phyloP scores from a whole-genome alignment of 2,113 vertebrate genomes.

The Cyanoderma ruficeps region DNA sequence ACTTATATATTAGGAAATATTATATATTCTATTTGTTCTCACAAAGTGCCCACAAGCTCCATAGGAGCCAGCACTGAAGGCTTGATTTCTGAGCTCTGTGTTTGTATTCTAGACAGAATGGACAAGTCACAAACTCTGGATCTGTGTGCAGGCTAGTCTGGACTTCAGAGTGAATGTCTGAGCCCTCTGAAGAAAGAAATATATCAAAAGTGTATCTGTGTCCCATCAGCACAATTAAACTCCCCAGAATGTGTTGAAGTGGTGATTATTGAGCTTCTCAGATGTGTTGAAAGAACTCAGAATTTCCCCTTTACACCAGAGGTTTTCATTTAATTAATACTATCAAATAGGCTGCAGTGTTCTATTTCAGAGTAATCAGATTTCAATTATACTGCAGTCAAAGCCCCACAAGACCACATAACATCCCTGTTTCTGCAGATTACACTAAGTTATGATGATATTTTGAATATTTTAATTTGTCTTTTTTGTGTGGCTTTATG shows the following conservation, averaged over 20 bases:
- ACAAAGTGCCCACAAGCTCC: neutral
- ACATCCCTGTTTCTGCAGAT: neutral
- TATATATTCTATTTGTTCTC: neutral
- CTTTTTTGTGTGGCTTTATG: neutral
- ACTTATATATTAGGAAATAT: neutral
- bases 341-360: neutral
- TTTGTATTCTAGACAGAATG: neutral
- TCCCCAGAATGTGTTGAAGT: neutral
- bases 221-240: neutral
- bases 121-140: neutral
- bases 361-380: conserved; percentile 40
- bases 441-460: neutral
- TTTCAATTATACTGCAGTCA: conserved; percentile 17
- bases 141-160: neutral
- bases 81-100: neutral
- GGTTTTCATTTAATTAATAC: conserved; percentile 44
- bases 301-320: conserved; percentile 32
- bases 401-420: neutral
- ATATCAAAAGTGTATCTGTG: neutral
- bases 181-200: neutral
- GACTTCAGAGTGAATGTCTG: neutral
- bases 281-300: neutral
- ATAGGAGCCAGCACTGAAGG: neutral
- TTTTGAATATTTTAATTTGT: conserved; percentile 15
- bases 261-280: conserved; percentile 30